Evolutionary conservation across 2,113 vertebrate genomes (phyloP).

Genomic region (Rhea pennata): DNA sequence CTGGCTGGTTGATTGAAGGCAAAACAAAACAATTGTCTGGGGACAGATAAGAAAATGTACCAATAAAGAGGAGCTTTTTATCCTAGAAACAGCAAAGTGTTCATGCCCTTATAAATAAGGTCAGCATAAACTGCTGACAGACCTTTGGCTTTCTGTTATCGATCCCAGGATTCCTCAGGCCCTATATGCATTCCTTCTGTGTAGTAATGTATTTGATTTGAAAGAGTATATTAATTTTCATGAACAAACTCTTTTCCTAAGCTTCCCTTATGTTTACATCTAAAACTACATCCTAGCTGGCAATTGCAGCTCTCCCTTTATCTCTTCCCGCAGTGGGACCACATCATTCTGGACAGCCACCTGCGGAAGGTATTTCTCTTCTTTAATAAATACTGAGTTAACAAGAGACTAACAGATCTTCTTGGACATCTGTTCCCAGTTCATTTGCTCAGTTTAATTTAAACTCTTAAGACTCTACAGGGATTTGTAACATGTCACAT

Average conservation of each 20-base stretch:
- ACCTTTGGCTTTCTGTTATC: background rate
- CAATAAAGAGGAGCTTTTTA: background rate
- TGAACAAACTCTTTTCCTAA: background rate
- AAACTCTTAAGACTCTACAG: background rate
- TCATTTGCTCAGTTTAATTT: background rate
- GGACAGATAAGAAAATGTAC: background rate
- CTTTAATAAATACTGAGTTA: background rate
- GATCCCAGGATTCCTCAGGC: background rate
- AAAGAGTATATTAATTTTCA: background rate
- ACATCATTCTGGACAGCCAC: background rate
- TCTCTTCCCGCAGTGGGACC: background rate
- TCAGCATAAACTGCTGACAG: background rate
- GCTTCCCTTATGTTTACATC: background rate
- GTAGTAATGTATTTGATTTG: background rate
- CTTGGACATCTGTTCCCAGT: background rate
- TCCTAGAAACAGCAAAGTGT: background rate
- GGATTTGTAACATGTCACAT: background rate
- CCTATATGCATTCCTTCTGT: background rate
- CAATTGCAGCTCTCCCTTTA: background rate
- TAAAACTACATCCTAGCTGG: background rate
- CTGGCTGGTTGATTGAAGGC: background rate
- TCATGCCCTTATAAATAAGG: background rate
- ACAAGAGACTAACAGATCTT: background rate
- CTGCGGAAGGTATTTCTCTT: background rate
- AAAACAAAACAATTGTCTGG: background rate